phyloP scores from a whole-genome alignment of 2,113 vertebrate species.

The Isurus oxyrinchus region DNA sequence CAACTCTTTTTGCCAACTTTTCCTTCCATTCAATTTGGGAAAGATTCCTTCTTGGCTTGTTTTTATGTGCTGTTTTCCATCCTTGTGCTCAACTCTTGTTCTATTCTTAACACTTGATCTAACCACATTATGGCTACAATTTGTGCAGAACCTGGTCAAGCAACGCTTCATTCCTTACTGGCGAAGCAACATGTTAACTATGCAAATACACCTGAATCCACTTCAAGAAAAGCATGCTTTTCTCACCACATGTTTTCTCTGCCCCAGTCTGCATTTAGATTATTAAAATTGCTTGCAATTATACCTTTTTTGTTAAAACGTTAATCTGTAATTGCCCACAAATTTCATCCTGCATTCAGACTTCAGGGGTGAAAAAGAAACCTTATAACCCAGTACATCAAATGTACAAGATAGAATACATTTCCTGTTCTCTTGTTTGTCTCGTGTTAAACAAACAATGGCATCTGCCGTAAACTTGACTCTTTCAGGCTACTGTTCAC shows the following conservation, averaged over 20 bases:
- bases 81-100: neutral
- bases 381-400: neutral
- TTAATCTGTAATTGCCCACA: neutral
- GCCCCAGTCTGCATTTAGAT: neutral
- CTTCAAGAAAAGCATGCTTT: neutral
- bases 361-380: neutral
- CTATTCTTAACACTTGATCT: too few species aligned
- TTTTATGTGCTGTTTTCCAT: neutral
- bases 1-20: neutral
- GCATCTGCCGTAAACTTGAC: neutral
- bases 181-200: neutral
- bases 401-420: neutral
- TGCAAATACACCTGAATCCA: neutral
- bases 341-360: neutral
- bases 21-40: neutral
- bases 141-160: neutral
- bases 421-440: neutral
- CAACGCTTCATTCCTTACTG: neutral
- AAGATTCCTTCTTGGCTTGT: neutral
- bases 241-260: neutral
- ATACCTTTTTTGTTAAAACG: neutral
- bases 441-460: neutral
- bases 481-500: neutral
- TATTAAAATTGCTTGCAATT: neutral
- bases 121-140: neutral